Percentiles rank a stretch among this genome's conserved stretches.
phyloP scores from a whole-genome alignment of 2,113 vertebrate species.

The Lipophrys pholis region DNA sequence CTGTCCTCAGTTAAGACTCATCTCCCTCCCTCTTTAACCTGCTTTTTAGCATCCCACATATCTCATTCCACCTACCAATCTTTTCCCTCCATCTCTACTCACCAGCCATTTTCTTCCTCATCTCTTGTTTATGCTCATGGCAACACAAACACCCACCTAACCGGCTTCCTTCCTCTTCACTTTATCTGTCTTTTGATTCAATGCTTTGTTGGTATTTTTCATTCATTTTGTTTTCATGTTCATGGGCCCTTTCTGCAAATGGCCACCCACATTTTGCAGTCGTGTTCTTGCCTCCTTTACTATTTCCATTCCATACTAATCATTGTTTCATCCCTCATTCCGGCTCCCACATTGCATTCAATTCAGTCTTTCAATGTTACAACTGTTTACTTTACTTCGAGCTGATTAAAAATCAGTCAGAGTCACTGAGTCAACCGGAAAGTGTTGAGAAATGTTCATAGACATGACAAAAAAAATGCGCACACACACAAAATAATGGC shows the following conservation, averaged over 20 bases:
- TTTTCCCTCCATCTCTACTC: constrained; percentile 35
- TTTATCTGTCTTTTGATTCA: constrained; percentile 10
- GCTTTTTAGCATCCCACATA: constrained; percentile 24
- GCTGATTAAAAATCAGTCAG: constrained; percentile 31
- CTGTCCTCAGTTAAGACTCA: constrained; percentile 53
- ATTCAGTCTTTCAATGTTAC: constrained; percentile 13
- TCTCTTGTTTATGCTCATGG: constrained; percentile 60
- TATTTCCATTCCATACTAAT: constrained; percentile 20
- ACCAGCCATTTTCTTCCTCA: constrained; percentile 12
- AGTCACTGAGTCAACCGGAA: constrained; percentile 22
- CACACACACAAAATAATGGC: constrained; percentile 9
- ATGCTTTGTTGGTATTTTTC: constrained; percentile 22
- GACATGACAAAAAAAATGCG: constrained; percentile 15
- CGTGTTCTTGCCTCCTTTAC: constrained; percentile 1
- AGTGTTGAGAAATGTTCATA: constrained; percentile 4
- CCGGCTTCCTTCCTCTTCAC: not conserved
- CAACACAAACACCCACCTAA: constrained; percentile 43
- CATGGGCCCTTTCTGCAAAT: constrained; percentile 19
- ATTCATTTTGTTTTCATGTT: constrained; percentile 15
- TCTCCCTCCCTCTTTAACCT: constrained; percentile 28
- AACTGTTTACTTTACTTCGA: constrained; percentile 35
- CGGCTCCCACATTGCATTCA: constrained; percentile 4
- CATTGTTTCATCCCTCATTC: constrained; percentile 30
- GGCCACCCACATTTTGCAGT: constrained; percentile 1
- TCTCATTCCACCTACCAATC: constrained; percentile 34